Base-by-base conservation (phyloP, 1,140 invertebrate genomes). In the Dendrolimus kikuchii region DNA sequence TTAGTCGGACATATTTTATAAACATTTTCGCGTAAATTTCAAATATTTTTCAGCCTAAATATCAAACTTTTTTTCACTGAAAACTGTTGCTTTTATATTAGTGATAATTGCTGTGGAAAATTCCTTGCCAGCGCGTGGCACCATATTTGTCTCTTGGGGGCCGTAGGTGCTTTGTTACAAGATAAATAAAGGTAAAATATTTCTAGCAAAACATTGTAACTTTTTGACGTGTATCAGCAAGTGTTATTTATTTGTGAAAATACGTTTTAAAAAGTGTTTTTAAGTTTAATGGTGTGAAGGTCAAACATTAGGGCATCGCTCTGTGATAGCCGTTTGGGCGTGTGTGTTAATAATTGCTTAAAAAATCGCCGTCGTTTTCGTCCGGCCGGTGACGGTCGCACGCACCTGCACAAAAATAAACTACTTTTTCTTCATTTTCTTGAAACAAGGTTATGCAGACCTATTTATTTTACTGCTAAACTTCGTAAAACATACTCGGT, bases 1-100 rank as follows among this genome's bases (percentile, higher is more conserved):
- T 88, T 87, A 87, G 86, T 83, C 84, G 77, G 85, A 87, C 85
- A 87, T 87, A 87, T 87, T 87, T 87, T 87, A 85, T 87, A 87
- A 87, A 87, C 83, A 87, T 85, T 87, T 86, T 87, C 85, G 85
- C 85, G 85, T 87, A 86, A 87, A 84, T 86, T 87, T 87, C 81
- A 87, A 87, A 87, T 87, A 85, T 86, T 86, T 81, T 80, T 75
- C 55, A 70, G 66, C 66, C 73, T 76, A 77, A 83, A 76, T 84
- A 84, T 74, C 66, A 67, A 81, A 83, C 74, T 79, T 86, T 86
- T 86, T 83, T 86, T 83, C 81, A 81, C 72, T 81, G 68, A 74
- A 80, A 74, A 72, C 71, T 69, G 71, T 71, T 68, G 64, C 59
- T 74, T 71, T 67, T 65, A 66, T 77, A 72, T 52, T 51, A 43